These are phyloP conservation scores for Lasiurus cinereus DNA, from an alignment of 2,113 vertebrate species.

Conservation along the genomic window DNA sequence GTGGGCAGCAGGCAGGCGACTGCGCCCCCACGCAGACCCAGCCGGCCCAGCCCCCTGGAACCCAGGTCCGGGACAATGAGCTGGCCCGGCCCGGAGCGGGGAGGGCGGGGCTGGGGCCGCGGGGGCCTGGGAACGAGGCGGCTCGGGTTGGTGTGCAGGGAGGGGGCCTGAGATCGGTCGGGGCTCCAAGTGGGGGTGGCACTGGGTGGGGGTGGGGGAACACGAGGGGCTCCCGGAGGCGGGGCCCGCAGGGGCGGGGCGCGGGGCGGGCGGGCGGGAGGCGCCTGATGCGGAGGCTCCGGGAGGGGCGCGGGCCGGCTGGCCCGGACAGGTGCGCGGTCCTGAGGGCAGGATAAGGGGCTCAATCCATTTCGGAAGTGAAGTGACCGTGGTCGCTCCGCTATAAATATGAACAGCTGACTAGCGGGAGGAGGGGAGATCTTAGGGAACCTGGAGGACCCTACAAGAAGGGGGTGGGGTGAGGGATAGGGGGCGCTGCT, in stretches of 20 bases:
- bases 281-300: too few species aligned
- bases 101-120: neutral
- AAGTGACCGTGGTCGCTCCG: neutral
- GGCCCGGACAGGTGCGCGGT: slow-evolving; percentile 73
- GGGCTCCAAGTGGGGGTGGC: neutral
- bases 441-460: neutral
- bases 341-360: neutral
- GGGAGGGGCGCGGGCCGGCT: neutral
- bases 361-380: slow-evolving; percentile 70
- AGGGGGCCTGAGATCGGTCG: neutral
- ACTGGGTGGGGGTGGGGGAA: neutral
- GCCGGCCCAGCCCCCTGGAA: neutral
- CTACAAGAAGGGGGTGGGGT: neutral
- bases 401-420: slow-evolving; percentile 79
- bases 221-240: neutral
- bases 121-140: slow-evolving; percentile 60
- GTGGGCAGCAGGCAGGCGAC: neutral
- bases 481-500: neutral
- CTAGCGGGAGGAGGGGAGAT: neutral
- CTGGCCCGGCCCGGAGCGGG: neutral
- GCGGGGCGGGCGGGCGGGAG: rapidly evolving
- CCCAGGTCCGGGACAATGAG: slow-evolving; percentile 38
- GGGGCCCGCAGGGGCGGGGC: neutral
- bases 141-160: neutral
- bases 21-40: neutral